Evolutionary conservation across 2,888 invertebrate genomes (phyloP), one percentile per base, ranked within the genome.

Genomic region (Colletes collaris): DNA sequence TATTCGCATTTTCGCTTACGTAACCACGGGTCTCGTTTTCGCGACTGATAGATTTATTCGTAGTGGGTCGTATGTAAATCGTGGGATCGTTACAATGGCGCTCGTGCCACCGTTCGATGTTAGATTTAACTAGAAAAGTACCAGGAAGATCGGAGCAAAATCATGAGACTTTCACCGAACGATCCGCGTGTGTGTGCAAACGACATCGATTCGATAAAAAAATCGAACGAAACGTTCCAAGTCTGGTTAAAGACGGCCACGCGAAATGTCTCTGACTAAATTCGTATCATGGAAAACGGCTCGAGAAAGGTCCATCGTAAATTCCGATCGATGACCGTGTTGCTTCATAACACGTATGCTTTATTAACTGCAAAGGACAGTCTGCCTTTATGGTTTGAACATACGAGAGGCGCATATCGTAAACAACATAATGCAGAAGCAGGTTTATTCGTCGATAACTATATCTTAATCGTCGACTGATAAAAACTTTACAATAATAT

Each of bases 231-330:
- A n/a, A 50, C 27, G 46, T 2, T 4, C 53, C 27, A n/a, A 46
- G 64, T 27, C 67, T 81, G 46, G 66, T 70, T 67, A 80, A 59
- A 55, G 55, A 81, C 69, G 40, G 44, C 50, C 81, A 76, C 72
- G 63, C 53, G 73, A 82, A 82, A 82, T 81, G 81, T 69, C 81
- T 77, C 11, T 3, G 58, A 53, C 35, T 75, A 63, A 80, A 80
- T 81, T 65, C 62, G 62, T 58, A 35, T n/a, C 11, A 44, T 5
- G 37, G 65, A 50, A 16, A n/a, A 52, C 11, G 46, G 1, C 10
- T 16, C 7, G 56, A 16, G 63, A 35, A 71, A 58, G 35, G 16
- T 16, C 49, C 35, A 0, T 35, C 44, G 60, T 50, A 55, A 74
- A 74, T 74, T 74, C 13, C n/a, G 11, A 8, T 8, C 16, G 27